phyloP scores from a whole-genome alignment of 2,113 vertebrate species.

The Scolopax mira region DNA sequence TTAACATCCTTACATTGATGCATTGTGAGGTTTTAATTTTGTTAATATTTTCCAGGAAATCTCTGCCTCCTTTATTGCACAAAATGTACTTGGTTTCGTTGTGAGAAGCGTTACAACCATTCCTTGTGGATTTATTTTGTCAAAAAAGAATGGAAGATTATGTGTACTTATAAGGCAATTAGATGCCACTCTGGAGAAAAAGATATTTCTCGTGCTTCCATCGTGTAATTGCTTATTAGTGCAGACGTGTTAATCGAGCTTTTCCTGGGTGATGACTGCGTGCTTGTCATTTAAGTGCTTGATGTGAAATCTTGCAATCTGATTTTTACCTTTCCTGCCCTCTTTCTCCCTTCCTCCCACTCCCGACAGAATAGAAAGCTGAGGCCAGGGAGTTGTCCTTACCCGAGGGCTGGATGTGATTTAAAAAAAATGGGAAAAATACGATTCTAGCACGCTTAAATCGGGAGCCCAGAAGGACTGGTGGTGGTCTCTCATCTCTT shows the following conservation, averaged over 20 bases:
- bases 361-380: background rate
- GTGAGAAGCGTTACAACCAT: background rate
- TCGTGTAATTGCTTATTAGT: background rate
- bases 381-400: accelerated
- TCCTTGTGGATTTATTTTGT: background rate
- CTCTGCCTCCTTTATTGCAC: background rate
- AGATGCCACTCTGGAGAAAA: background rate
- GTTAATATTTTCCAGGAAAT: background rate
- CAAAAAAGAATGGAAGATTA: background rate
- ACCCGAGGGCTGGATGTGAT: background rate
- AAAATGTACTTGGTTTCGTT: background rate
- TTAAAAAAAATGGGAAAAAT: background rate
- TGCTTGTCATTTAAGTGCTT: background rate
- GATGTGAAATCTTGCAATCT: background rate
- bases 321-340: background rate
- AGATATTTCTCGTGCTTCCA: background rate
- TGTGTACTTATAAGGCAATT: background rate
- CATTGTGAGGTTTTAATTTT: background rate
- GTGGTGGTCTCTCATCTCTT: background rate
- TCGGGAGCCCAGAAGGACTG: background rate
- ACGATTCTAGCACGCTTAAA: background rate
- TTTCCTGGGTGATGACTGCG: background rate
- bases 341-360: background rate
- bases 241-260: background rate
- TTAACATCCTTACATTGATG: background rate